These are phyloP conservation scores for Mesitornis unicolor DNA, from an alignment of 2,113 vertebrate species.

Conservation along the genomic window DNA sequence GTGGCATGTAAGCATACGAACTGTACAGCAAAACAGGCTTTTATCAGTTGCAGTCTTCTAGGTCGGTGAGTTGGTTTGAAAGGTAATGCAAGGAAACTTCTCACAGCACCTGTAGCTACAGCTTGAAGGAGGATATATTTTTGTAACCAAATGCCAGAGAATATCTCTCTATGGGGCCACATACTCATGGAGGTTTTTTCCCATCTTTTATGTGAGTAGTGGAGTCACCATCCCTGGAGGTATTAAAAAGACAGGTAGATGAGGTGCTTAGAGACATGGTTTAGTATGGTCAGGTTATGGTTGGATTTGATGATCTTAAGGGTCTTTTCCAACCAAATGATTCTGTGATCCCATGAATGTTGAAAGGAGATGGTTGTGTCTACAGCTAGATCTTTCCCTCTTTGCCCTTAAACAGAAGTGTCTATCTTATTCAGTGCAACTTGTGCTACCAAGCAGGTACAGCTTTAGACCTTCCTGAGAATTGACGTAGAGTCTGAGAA, in stretches of 20 bases:
- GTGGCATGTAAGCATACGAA: background rate
- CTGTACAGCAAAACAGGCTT: background rate
- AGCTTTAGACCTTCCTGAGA: background rate
- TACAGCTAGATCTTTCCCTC: background rate
- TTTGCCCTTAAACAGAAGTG: background rate
- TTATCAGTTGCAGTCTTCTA: background rate
- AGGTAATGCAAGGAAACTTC: background rate
- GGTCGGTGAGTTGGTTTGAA: background rate
- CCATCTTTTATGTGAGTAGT: background rate
- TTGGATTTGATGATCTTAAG: no score
- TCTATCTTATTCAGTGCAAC: background rate
- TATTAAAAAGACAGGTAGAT: no score
- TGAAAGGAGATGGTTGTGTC: background rate
- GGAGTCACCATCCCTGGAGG: no score
- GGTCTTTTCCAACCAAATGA: no score
- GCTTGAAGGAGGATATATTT: background rate
- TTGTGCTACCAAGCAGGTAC: background rate
- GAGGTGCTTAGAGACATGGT: no score
- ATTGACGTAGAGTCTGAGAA: background rate
- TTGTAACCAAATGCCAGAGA: background rate
- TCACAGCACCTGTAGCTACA: background rate
- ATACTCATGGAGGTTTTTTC: accelerated
- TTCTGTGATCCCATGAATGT: no score
- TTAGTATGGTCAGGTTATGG: no score
- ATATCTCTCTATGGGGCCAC: accelerated